Conservation (phyloP, 30 jellyfish, hydroid and myxozoan genomes). For the Pelagia noctiluca region DNA sequence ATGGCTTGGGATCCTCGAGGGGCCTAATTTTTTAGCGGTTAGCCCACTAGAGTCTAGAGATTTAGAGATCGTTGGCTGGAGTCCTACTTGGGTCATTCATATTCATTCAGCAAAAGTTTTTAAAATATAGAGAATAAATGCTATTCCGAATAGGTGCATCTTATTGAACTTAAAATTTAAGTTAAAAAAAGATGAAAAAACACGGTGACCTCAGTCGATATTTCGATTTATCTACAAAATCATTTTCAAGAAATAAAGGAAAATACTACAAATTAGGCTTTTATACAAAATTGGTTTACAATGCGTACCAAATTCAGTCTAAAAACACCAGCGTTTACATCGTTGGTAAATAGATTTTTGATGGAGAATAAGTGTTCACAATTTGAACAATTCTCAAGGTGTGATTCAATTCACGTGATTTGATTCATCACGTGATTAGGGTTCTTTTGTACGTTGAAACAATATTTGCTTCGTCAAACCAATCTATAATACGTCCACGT, state of each 20-base stretch:
- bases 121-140: too few relatives aligned
- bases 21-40: too few relatives aligned
- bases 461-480: background rate
- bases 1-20: too few relatives aligned
- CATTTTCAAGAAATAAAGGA: background rate
- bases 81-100: too few relatives aligned
- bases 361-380: background rate
- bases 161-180: too few relatives aligned
- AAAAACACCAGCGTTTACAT: background rate
- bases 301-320: background rate
- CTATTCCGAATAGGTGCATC: too few relatives aligned
- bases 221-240: background rate
- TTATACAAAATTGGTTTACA: background rate
- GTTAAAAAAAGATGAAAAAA: background rate
- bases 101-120: too few relatives aligned
- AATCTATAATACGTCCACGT: too few relatives aligned
- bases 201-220: background rate
- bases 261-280: background rate
- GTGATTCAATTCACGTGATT: background rate
- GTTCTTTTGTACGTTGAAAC: constrained; percentile 6
- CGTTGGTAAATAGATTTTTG: background rate
- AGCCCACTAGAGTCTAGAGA: too few relatives aligned
- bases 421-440: background rate
- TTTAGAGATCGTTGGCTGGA: too few relatives aligned
- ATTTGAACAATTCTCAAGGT: background rate